Conservation (phyloP, 1,140 invertebrate species). For the Papilio machaon region DNA sequence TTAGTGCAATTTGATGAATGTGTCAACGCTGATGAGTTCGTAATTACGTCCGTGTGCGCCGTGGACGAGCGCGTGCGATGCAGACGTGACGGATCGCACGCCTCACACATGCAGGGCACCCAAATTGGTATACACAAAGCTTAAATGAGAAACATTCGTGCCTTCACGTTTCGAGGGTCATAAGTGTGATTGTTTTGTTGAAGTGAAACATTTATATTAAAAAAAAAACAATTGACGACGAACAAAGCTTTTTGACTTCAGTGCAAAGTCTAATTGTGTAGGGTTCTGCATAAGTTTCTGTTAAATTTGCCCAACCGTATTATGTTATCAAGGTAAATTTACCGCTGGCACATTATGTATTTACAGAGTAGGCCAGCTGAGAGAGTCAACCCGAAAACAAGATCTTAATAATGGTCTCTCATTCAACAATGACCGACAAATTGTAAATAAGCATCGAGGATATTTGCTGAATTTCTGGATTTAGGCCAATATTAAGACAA, state of each 20-base stretch:
- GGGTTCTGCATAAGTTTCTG: background rate
- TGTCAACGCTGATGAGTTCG: background rate
- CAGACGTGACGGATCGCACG: constrained; percentile 45
- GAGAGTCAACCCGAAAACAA: background rate
- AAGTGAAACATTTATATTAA: background rate
- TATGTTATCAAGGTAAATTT: background rate
- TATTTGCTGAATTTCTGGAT: background rate
- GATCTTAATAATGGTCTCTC: background rate
- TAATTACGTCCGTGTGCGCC: constrained; percentile 19
- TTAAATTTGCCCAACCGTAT: background rate
- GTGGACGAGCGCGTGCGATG: constrained; percentile 15
- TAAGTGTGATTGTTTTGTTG: background rate
- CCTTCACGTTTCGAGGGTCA: background rate
- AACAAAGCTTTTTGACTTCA: too few species aligned
- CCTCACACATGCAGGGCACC: constrained; percentile 41
- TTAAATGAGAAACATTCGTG: constrained; percentile 14
- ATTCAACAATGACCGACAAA: background rate
- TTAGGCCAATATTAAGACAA: background rate
- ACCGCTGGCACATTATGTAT: background rate
- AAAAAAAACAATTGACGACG: background rate
- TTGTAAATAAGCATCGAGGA: background rate
- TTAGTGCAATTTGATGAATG: background rate
- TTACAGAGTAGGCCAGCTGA: background rate
- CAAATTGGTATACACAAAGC: constrained; percentile 19
- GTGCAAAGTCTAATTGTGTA: background rate